phyloP scores from a whole-genome alignment of 2,888 invertebrate species.

The Caradrina kadenii region DNA sequence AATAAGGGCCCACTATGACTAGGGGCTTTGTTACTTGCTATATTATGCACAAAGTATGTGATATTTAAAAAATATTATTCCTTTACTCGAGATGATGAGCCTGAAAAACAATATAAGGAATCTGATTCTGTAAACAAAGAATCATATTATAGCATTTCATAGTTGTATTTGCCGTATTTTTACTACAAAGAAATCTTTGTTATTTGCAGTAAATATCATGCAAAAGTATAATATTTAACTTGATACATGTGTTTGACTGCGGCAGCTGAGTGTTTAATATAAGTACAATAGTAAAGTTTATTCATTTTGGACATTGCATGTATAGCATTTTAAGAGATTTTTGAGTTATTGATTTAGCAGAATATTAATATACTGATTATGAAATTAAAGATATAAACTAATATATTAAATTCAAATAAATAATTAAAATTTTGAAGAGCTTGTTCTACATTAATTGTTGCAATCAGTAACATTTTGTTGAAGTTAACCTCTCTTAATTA shows the following conservation, averaged over 20 bases:
- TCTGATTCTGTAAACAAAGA: conserved; percentile 25
- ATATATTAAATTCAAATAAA: too few relatives aligned
- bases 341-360: not conserved
- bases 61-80: conserved; percentile 76
- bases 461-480: not conserved
- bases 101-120: conserved; percentile 40
- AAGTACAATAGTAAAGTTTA: not conserved
- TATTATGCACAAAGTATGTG: conserved; percentile 79
- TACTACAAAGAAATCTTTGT: conserved; percentile 11
- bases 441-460: too few relatives aligned
- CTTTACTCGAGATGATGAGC: conserved; percentile 47
- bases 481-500: conserved; percentile 2
- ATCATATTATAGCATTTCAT: conserved; percentile 48
- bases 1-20: conserved; percentile 85
- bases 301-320: not conserved
- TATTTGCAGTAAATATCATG: not conserved
- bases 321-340: conserved; percentile 5
- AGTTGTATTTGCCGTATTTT: conserved; percentile 33
- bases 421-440: too few relatives aligned
- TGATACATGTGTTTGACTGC: not conserved
- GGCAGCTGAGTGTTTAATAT: not conserved
- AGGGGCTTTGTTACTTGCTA: conserved; percentile 72
- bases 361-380: not conserved
- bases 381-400: not conserved
- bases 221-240: not conserved